Conservation (phyloP, 2,113 vertebrate genomes). For the Ophthalmolycus amberensis region DNA sequence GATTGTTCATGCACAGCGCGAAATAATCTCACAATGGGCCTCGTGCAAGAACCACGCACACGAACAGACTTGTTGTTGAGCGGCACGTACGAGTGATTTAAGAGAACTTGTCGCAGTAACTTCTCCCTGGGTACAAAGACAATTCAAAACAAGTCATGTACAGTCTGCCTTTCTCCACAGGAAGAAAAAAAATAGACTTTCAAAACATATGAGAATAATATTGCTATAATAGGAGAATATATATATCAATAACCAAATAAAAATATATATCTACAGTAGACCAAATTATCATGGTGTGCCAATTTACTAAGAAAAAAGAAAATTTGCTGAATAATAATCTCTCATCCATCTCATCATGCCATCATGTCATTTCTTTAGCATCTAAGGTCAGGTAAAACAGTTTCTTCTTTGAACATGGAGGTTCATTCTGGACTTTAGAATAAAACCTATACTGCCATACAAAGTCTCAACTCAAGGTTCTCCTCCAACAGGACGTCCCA, state of each 20-base stretch:
- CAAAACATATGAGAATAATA: neutral
- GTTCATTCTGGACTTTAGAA: neutral
- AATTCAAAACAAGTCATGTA: neutral
- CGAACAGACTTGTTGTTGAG: neutral
- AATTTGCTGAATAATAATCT: neutral
- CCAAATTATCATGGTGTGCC: neutral
- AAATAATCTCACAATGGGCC: constrained; percentile 50
- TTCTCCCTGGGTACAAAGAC: neutral
- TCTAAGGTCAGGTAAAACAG: neutral
- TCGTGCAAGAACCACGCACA: constrained; percentile 59
- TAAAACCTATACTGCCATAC: neutral
- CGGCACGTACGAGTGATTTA: neutral
- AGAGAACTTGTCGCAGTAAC: neutral
- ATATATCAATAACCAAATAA: neutral
- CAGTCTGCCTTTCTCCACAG: neutral
- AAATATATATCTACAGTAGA: neutral
- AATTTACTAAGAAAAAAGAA: neutral
- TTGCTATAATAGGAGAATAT: neutral
- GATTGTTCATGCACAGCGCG: constrained; percentile 14
- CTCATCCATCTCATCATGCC: neutral
- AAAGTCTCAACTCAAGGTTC: neutral
- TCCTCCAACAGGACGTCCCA: neutral
- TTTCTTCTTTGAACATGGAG: neutral
- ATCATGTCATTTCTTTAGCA: neutral
- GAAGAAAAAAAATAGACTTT: neutral